These are phyloP conservation scores for Anastrepha obliqua DNA, from an alignment of 1,140 invertebrate genomes.

Conservation along the genomic window DNA sequence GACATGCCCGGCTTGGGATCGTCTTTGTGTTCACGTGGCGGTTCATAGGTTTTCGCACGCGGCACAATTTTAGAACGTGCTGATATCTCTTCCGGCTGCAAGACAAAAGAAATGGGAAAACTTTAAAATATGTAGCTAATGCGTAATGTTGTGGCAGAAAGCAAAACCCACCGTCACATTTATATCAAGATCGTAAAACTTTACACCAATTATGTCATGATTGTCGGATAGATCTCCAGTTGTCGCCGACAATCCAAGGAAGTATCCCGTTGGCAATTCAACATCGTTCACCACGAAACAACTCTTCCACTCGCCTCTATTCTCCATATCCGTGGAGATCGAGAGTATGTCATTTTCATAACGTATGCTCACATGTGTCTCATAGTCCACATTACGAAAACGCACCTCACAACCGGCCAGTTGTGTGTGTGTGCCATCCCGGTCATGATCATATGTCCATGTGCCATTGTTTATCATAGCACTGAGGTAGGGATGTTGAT, in stretches of 20 bases:
- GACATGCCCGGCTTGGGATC: conserved; percentile 89
- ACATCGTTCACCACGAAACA: conserved; percentile 95
- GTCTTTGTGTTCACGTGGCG: conserved; percentile 90
- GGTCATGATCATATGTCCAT: conserved; percentile 97
- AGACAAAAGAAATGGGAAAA: conserved; percentile 61
- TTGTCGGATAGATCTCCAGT: conserved; percentile 98
- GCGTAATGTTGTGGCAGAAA: background rate
- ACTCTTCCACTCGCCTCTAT: conserved; percentile 94
- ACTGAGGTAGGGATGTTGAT: conserved; percentile 98
- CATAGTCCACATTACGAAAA: conserved; percentile 93
- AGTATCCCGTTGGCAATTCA: conserved; percentile 95
- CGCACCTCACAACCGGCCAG: conserved; percentile 95
- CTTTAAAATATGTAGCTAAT: background rate
- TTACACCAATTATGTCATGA: conserved; percentile 95
- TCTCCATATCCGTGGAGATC: conserved; percentile 94
- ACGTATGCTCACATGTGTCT: conserved; percentile 92
- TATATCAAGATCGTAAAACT: conserved; percentile 91
- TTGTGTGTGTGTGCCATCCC: conserved; percentile 98
- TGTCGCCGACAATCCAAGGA: conserved; percentile 94
- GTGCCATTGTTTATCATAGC: conserved; percentile 99
- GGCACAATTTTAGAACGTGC: conserved; percentile 86
- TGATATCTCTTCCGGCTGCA: conserved; percentile 80
- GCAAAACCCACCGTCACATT: conserved; percentile 79
- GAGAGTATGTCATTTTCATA: conserved; percentile 92
- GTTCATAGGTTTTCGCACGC: conserved; percentile 86